Evolutionary conservation across 1,140 invertebrate species (phyloP).

Genomic region (Trachymyrmex cornetzi): DNA sequence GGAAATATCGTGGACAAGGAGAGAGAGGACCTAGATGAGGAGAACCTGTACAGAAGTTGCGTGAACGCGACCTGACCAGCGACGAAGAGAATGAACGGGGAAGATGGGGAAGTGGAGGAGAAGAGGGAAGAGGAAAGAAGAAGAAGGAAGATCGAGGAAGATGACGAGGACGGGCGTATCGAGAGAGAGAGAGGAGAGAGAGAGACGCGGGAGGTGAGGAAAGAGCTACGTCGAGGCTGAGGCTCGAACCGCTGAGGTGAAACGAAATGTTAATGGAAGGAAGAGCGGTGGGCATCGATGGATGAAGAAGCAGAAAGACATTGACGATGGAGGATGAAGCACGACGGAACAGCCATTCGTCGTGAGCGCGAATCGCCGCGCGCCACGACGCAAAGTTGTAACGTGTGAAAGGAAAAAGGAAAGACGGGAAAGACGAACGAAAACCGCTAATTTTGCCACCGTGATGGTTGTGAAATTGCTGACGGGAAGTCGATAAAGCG

Average conservation of each 20-base stretch:
- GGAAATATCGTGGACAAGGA: slow-evolving; percentile 69
- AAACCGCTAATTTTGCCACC: slow-evolving; percentile 59
- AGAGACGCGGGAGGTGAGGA: slow-evolving; percentile 2
- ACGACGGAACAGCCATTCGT: slow-evolving; percentile 62
- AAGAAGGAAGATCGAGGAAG: slow-evolving; percentile 69
- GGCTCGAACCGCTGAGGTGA: slow-evolving; percentile 61
- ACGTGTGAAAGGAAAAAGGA: slow-evolving; percentile 63
- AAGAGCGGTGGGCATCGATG: slow-evolving; percentile 52
- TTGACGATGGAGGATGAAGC: slow-evolving; percentile 60
- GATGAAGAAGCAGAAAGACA: slow-evolving; percentile 57
- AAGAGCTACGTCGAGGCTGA: slow-evolving; percentile 46
- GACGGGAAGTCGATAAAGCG: slow-evolving; percentile 59
- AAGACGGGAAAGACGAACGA: slow-evolving; percentile 41
- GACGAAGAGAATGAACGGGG: slow-evolving; percentile 57
- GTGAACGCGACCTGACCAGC: slow-evolving; percentile 59
- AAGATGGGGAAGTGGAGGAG: slow-evolving; percentile 16
- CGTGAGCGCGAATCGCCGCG: slow-evolving; percentile 54
- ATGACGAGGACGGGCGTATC: slow-evolving; percentile 52
- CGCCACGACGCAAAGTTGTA: slow-evolving; percentile 45
- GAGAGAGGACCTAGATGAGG: slow-evolving; percentile 53
- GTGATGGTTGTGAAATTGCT: slow-evolving; percentile 51
- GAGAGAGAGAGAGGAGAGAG: background rate
- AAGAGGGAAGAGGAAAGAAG: slow-evolving; percentile 49
- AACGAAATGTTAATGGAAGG: slow-evolving; percentile 64
- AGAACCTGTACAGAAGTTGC: slow-evolving; percentile 50